Conservation (phyloP, 1,140 invertebrate genomes). For the Musca domestica region DNA sequence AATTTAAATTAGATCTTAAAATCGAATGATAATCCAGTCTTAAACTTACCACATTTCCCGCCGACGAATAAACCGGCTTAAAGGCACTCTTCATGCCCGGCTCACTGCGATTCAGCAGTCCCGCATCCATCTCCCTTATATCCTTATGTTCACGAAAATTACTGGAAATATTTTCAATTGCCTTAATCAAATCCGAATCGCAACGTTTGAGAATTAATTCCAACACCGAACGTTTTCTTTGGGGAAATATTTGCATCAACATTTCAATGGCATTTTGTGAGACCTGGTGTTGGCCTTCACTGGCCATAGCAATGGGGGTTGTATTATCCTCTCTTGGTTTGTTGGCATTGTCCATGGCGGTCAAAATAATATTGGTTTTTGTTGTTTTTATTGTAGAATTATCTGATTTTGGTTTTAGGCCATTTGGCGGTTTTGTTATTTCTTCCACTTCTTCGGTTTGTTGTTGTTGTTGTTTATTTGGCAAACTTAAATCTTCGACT, state of each 20-base stretch:
- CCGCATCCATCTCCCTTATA: background rate
- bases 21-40: no score
- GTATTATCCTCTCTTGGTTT: no score
- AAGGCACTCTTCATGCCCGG: conserved; percentile 38
- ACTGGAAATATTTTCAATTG: conserved; percentile 47
- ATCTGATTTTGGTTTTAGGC: no score
- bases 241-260: conserved; percentile 80
- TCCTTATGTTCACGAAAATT: background rate
- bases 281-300: conserved; percentile 43
- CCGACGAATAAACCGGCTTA: conserved; percentile 31
- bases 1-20: no score
- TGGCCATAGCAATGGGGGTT: no score
- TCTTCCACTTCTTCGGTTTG: background rate
- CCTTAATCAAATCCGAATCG: conserved; percentile 79
- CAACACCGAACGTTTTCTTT: conserved; percentile 80
- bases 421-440: no score
- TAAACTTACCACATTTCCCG: conserved; percentile 6
- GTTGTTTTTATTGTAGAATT: no score
- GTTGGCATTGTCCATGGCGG: no score
- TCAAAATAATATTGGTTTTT: no score
- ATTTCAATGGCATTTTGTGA: conserved; percentile 76
- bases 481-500: conserved; percentile 14
- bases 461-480: conserved; percentile 3
- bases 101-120: background rate
- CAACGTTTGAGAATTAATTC: conserved; percentile 83